Conservation (phyloP, 1,140 invertebrate species). For the Nasonia vitripennis region DNA sequence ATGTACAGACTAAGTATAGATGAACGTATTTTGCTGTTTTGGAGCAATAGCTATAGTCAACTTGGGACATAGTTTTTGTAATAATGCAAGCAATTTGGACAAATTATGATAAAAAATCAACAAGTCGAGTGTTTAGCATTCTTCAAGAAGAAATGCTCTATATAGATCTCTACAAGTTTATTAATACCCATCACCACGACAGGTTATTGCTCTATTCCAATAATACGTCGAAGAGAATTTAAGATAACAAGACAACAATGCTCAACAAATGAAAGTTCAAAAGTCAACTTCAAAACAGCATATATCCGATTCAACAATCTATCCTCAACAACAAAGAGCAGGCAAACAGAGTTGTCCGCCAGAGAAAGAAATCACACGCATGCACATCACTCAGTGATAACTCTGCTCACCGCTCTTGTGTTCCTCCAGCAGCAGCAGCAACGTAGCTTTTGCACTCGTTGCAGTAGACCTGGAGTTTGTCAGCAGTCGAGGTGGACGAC, state of each 20-base stretch:
- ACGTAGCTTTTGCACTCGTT: conserved; percentile 67
- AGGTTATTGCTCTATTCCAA: not conserved
- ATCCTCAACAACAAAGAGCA: not conserved
- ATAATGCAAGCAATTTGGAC: too few relatives aligned
- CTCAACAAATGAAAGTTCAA: too few relatives aligned
- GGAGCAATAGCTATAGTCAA: not conserved
- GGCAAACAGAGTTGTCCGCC: not conserved
- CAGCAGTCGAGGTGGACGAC: conserved; percentile 60
- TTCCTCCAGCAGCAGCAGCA: conserved; percentile 51
- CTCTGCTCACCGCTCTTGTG: conserved; percentile 65
- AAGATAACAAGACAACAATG: too few relatives aligned
- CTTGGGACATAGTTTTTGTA: not conserved
- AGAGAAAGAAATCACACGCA: not conserved
- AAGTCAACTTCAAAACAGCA: not conserved
- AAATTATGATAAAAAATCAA: too few relatives aligned
- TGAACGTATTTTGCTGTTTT: not conserved
- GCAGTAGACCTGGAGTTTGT: conserved; percentile 68
- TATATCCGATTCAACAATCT: not conserved
- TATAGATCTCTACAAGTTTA: not conserved
- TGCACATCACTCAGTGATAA: conserved; percentile 23
- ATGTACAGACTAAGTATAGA: not conserved
- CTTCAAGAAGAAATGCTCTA: not conserved
- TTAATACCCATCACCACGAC: not conserved
- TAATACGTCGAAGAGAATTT: too few relatives aligned
- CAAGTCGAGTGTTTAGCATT: not conserved